Base-by-base conservation (phyloP, 2,888 invertebrate species). In the Sinodicranocentrus sp. region DNA sequence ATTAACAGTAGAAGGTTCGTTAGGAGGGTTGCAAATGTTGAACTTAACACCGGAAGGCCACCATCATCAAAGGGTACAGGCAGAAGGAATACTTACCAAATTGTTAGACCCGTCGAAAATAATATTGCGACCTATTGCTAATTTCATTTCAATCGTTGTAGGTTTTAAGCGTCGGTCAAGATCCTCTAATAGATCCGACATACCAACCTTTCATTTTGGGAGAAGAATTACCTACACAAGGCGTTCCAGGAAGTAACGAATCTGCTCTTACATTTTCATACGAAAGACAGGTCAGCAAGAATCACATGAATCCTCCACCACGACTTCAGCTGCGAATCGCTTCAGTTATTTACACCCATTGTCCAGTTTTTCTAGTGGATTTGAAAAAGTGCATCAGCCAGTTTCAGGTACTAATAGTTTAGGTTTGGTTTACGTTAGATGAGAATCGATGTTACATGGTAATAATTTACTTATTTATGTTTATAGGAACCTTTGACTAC, bases 341-440 rank as follows among this genome's bases (percentile, higher is more conserved):
- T 0, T 96, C 97, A 44, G 95, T 98, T 79, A 96, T 96, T 93
- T 98, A 98, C 92, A 96, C 96, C 2, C 98, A 98, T 91, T 97
- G 96, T 71, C 95, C 97, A 0, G 93, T 94, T 87, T 94, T 98
- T 90, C 92, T 98, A 75, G 93, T 94, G 39, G 98, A 98, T 90
- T 92, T 98, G 84, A 94, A 95, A 89, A 95, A 95, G 48, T 98
- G 98, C 91, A 95, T 96, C 25, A 85, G 85, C 28, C 86, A 88
- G 25, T 88, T 88, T 70, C 88, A 88, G 84, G 86, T 86, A 68
- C n/a, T n/a, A n/a, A n/a, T n/a, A 13, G 8, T 52, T 21, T 63
- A 21, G 10, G 17, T 48, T 63, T n/a, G 13, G n/a, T n/a, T n/a
- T n/a, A n/a, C n/a, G n/a, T n/a, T n/a, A n/a, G n/a, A n/a, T n/a